Evolutionary conservation across 2,797 vertebrate species (phyloP), one percentile per base, ranked within the genome.

Genomic region (Melanotaenia maccullochi): DNA sequence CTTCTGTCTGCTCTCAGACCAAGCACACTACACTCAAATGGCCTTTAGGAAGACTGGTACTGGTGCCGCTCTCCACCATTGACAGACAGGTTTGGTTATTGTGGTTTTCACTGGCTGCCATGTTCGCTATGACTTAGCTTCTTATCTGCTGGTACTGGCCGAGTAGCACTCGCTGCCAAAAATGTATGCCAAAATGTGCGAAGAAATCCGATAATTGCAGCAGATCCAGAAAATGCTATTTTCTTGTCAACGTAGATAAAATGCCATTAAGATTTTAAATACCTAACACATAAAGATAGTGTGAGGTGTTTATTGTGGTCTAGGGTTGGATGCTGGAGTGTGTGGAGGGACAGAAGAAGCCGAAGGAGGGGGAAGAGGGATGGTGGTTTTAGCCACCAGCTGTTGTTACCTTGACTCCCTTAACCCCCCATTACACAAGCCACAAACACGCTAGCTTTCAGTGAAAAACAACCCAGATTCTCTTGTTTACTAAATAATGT

Each of bases 401-500:
- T 90, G 86, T 88, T 90, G 92, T 93, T 94, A 95, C 94, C 94
- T 94, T 94, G 87, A 92, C 87, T 89, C 85, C 88, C 88, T 90
- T 88, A 42, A 90, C 87, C 87, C 88, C 86, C 84, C 87, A 90
- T 92, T 90, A 87, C 89, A 71, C 90, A 91, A 84, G 83, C 93
- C 92, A 92, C 92, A 93, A 85, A 88, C 89, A 92, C 85, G 87
- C 91, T 75, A 87, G 86, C 89, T 86, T 83, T 87, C 84, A 83
- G 59, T 91, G 84, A 88, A 94, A 94, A 95, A 94, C 92, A 94
- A 92, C 93, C 86, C 71, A 87, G 87, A 90, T 85, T 90, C 85
- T 78, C 91, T 94, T 93, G 93, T 94, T 95, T 94, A 95, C 93
- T 87, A 90, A 89, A 89, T 91, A 92, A 92, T 90, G 88, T 90